Conservation (phyloP, 2,113 vertebrate species). For the Anseranas semipalmata region DNA sequence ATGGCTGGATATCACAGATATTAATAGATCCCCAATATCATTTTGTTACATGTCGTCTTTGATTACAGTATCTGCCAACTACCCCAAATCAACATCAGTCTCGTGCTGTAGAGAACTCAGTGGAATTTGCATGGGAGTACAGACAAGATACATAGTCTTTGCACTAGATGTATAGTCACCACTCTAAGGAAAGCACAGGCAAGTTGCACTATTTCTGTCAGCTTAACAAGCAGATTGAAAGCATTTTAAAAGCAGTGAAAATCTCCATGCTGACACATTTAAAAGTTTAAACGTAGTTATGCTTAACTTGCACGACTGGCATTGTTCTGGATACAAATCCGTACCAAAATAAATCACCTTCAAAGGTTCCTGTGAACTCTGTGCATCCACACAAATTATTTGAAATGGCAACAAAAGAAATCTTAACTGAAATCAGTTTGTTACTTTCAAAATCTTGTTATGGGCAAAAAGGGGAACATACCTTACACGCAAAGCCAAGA, state of each 20-base stretch:
- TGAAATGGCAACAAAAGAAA: background rate
- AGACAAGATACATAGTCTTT: background rate
- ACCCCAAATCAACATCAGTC: accelerated
- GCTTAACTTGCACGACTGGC: background rate
- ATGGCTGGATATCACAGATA: background rate
- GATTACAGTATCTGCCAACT: background rate
- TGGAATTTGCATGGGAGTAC: background rate
- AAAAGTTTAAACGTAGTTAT: background rate
- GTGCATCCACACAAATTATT: background rate
- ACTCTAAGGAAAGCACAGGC: background rate
- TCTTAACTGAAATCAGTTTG: background rate
- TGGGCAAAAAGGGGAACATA: background rate
- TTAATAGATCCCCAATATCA: background rate
- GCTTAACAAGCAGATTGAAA: background rate
- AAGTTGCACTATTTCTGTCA: background rate
- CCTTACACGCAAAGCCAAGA: background rate
- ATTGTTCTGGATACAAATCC: background rate
- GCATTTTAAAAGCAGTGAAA: background rate
- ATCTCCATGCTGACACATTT: background rate
- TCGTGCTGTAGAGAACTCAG: background rate
- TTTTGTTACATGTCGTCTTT: background rate
- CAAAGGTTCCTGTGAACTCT: background rate
- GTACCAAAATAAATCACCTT: background rate
- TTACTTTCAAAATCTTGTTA: background rate
- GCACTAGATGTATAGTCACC: background rate